Evolutionary conservation across 2,797 vertebrate genomes (phyloP).

Genomic region (Lithobates sylvaticus): DNA sequence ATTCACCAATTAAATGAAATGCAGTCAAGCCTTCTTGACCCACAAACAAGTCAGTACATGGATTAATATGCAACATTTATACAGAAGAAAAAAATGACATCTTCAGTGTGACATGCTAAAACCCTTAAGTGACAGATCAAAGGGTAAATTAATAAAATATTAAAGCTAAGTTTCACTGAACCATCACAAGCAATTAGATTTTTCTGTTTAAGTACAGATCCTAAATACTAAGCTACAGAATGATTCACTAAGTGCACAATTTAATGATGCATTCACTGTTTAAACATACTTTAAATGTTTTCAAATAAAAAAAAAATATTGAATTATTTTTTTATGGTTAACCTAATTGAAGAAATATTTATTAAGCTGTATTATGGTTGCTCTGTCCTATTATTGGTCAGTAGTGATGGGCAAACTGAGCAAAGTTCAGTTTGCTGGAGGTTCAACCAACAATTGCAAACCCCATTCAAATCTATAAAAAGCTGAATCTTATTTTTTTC

Average conservation of each 20-base stretch:
- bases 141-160: constrained; percentile 64
- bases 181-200: constrained; percentile 42
- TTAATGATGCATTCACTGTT: constrained; percentile 17
- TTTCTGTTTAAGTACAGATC: constrained; percentile 26
- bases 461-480: no score
- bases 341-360: background rate
- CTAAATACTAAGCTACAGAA: constrained; percentile 37
- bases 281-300: background rate
- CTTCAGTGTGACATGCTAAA: constrained; percentile 46
- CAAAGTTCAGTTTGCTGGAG: no score
- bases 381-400: no score
- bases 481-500: no score
- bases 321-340: no score
- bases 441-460: no score
- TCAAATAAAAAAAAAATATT: constrained; percentile 19
- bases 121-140: constrained; percentile 62
- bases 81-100: constrained; percentile 54
- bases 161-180: constrained; percentile 55
- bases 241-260: constrained; percentile 24
- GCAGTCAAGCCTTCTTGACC: constrained; percentile 67
- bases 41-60: constrained; percentile 65
- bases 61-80: constrained; percentile 66
- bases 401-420: no score
- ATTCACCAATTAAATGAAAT: constrained; percentile 71
- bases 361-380: background rate